Evolutionary conservation across 2,113 vertebrate species (phyloP), one percentile per base, ranked within the genome.

Genomic region (Plecturocebus donacophilus): DNA sequence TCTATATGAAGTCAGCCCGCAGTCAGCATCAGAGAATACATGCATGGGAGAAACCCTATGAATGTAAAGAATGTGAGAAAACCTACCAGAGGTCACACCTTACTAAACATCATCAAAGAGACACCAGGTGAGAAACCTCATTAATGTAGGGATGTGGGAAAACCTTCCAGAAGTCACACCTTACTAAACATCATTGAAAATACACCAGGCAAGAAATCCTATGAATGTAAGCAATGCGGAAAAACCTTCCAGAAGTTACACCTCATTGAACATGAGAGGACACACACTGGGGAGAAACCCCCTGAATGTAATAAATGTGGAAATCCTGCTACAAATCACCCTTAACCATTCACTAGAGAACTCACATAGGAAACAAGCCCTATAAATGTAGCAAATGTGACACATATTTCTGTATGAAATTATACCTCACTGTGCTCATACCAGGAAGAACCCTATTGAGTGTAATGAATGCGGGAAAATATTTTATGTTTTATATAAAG

Each of bases 401-500:
- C 23, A 93, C 64, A 5, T 45, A 75, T 77, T 95, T 93, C 66
- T 95, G 58, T 52, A 64, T 71, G 95, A 93, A 92, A 47, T 79
- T 58, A 32, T 21, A 82, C n/a, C 38, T 90, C 58, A 90, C 52
- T 54, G 64, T 81, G 6, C 66, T 52, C 92, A 90, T 61, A n/a
- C 52, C 47, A 68, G 75, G 30, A 82, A 87, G 19, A 90, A 87
- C 27, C 47, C 64, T 9, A 91, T 64, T 20, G 23, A 79, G 35
- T 79, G 82, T 87, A 79, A 42, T 5, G 35, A 90, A 82, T 82
- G 76, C 54, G 40, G 40, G 40, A 92, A 92, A 47, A 58, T 47
- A 21, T 86, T 96, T 93, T 92, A 87, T 47, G 21, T 86, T 96
- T 93, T 90, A 87, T 77, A 75, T 82, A 42, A 97, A 90, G 40